A percentile compares a stretch with the other conserved stretches of the same genome.
Evolutionary conservation across 2,113 vertebrate species (phyloP).

Genomic region (Indicator maculatus): DNA sequence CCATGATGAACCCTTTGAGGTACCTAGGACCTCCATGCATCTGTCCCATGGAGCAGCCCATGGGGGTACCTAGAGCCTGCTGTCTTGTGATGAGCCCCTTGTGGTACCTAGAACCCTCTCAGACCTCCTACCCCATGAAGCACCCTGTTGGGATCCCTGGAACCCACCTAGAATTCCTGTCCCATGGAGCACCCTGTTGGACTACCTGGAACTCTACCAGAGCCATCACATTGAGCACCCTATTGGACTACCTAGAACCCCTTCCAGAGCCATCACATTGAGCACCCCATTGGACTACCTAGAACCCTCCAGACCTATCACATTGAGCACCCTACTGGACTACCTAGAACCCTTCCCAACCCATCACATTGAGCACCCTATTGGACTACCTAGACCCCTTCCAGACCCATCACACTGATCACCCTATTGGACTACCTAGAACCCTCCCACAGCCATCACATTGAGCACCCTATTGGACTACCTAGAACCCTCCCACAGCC

Average conservation of each 20-base stretch:
- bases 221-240: not conserved
- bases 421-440: too few relatives aligned
- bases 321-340: too few relatives aligned
- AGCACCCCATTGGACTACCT: not conserved
- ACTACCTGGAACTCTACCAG: not conserved
- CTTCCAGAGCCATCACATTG: rapidly evolving
- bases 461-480: too few relatives aligned
- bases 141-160: not conserved
- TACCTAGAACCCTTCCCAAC: too few relatives aligned
- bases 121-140: not conserved
- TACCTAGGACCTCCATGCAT: not conserved
- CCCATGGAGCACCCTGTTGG: not conserved
- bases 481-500: too few relatives aligned
- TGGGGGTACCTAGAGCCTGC: not conserved
- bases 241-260: not conserved
- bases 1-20: not conserved
- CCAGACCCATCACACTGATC: too few relatives aligned
- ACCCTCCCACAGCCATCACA: too few relatives aligned
- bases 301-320: too few relatives aligned
- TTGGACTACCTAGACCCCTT: too few relatives aligned
- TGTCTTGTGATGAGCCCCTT: not conserved
- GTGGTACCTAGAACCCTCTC: not conserved
- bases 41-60: not conserved
- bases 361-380: too few relatives aligned
- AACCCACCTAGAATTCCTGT: not conserved